These are phyloP conservation scores for Melanotus villosus DNA, from an alignment of 2,888 invertebrate genomes.

Conservation along the genomic window DNA sequence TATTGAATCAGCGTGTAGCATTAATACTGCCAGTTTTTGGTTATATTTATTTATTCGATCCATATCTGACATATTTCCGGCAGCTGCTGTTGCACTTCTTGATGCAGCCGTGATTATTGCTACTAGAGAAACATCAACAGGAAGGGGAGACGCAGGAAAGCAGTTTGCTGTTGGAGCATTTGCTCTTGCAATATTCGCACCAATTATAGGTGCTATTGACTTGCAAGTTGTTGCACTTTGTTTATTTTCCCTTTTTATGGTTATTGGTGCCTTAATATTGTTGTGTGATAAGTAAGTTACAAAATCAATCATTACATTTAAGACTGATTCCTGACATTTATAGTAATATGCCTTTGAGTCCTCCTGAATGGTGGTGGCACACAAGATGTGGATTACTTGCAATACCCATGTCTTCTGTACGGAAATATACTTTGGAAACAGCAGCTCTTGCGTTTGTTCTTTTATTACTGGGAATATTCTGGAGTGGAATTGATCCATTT, in stretches of 20 bases:
- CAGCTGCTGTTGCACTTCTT: constrained; percentile 79
- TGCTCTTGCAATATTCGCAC: constrained; percentile 80
- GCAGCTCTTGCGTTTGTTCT: constrained; percentile 79
- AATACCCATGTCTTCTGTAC: constrained; percentile 84
- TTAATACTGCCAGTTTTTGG: constrained; percentile 78
- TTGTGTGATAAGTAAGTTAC: constrained; percentile 71
- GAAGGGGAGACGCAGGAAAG: constrained; percentile 84
- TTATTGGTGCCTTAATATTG: constrained; percentile 76
- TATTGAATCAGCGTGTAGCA: constrained; percentile 80
- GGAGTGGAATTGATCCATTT: constrained; percentile 86
- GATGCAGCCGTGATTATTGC: constrained; percentile 87
- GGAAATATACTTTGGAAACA: constrained; percentile 83
- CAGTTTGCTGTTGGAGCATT: constrained; percentile 84
- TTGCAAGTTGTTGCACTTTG: constrained; percentile 72
- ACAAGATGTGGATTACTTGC: constrained; percentile 83
- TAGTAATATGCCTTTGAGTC: constrained; percentile 82
- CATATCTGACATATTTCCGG: constrained; percentile 83
- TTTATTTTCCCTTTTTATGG: constrained; percentile 71
- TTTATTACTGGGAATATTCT: constrained; percentile 81
- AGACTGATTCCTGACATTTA: constrained; percentile 39
- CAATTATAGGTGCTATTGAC: constrained; percentile 68
- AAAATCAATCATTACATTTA: too few relatives aligned
- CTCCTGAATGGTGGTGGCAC: constrained; percentile 92
- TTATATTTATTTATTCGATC: constrained; percentile 79
- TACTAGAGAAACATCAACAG: constrained; percentile 84